Conservation (phyloP, 2,113 vertebrate genomes). For the Melospiza georgiana region DNA sequence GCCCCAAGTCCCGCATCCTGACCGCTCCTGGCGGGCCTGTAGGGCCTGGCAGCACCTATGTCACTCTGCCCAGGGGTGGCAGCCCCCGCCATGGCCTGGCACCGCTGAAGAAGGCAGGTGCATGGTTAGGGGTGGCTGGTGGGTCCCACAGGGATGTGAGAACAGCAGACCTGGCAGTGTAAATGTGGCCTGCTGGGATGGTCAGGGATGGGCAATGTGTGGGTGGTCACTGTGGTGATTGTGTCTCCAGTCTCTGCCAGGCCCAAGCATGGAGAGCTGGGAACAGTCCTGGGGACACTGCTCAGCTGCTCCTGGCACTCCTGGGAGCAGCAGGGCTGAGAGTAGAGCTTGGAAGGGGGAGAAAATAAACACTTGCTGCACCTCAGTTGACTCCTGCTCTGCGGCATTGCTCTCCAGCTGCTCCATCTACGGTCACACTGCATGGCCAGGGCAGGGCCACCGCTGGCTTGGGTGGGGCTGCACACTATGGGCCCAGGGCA, state of each 20-base stretch:
- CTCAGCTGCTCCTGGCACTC: background rate
- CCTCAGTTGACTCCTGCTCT: background rate
- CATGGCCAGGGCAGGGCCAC: background rate
- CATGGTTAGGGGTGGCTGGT: background rate
- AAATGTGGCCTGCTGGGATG: background rate
- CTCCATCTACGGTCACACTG: rapidly evolving
- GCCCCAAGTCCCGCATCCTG: background rate
- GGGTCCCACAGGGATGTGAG: background rate
- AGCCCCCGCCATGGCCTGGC: background rate
- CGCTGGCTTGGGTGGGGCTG: background rate
- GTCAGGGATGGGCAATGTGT: background rate
- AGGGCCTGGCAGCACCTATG: background rate
- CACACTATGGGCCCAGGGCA: background rate
- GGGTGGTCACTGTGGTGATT: background rate
- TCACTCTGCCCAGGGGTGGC: background rate
- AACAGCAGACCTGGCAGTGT: background rate
- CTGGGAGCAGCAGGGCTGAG: background rate
- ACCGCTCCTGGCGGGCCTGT: background rate
- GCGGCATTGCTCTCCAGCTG: rapidly evolving
- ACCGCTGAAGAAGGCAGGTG: background rate
- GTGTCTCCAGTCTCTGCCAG: background rate
- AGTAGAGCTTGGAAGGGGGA: background rate
- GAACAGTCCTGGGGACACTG: rapidly evolving
- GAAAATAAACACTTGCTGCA: constrained; percentile 30
- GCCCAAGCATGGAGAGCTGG: background rate